A percentile compares a stretch with the other conserved stretches of the same genome.
Evolutionary conservation across 2,797 vertebrate genomes (phyloP).

Genomic region (Pangasius krempfi): DNA sequence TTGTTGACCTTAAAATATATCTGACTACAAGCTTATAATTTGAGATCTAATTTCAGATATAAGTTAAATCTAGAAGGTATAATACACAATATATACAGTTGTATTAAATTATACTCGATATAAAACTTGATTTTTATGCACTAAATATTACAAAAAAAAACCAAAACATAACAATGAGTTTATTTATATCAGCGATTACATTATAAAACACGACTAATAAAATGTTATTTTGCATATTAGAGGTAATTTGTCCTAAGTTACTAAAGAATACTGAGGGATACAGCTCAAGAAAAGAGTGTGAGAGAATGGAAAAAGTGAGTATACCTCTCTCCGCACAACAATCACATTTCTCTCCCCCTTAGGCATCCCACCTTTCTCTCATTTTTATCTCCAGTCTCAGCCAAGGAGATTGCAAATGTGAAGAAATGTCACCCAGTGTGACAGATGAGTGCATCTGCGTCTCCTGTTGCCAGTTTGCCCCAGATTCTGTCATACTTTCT

Average conservation of each 20-base stretch:
- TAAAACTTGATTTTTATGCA: background rate
- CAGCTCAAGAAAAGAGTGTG: background rate
- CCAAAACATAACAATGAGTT: background rate
- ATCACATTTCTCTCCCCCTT: slow-evolving; percentile 56
- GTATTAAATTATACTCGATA: background rate
- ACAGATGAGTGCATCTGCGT: slow-evolving; percentile 59
- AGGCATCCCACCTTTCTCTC: slow-evolving; percentile 58
- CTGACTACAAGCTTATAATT: background rate
- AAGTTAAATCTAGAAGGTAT: background rate
- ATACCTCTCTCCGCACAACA: slow-evolving; percentile 50
- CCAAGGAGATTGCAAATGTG: slow-evolving; percentile 61
- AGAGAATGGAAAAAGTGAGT: slow-evolving; percentile 7
- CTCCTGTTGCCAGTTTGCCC: slow-evolving; percentile 59
- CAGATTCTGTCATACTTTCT: slow-evolving; percentile 58
- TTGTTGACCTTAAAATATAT: background rate
- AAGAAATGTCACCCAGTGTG: slow-evolving; percentile 63
- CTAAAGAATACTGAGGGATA: background rate
- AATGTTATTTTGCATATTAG: background rate
- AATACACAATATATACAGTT: background rate
- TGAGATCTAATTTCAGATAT: background rate
- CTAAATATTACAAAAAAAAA: background rate
- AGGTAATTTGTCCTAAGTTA: background rate
- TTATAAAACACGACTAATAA: background rate
- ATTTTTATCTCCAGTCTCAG: slow-evolving; percentile 62
- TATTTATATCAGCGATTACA: background rate